Conservation (phyloP, 2,797 vertebrate genomes). For the Erithacus rubecula region DNA sequence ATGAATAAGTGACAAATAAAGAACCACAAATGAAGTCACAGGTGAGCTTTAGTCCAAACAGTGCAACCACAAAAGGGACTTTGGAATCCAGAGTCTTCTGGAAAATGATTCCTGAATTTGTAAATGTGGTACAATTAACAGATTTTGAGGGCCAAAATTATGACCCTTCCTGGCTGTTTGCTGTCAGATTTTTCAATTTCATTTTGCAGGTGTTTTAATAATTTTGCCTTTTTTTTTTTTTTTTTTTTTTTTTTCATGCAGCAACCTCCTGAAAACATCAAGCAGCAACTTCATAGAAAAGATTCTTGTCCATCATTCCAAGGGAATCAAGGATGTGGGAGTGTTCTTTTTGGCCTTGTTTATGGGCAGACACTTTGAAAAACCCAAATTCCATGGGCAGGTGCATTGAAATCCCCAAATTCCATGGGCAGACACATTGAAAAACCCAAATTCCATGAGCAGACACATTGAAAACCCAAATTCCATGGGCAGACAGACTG, state of each 20-base stretch:
- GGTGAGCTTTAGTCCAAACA: background rate
- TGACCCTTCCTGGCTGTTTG: background rate
- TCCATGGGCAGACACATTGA: accelerated
- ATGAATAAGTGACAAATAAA: background rate
- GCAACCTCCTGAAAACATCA: background rate
- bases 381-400: background rate
- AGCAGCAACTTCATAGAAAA: background rate
- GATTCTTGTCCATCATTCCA: too few relatives aligned
- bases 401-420: too few relatives aligned
- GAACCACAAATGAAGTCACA: background rate
- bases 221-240: background rate
- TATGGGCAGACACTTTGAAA: accelerated
- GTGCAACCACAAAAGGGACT: background rate
- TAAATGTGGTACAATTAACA: background rate
- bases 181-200: background rate
- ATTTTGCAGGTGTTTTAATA: background rate
- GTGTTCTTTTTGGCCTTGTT: accelerated
- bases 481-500: accelerated
- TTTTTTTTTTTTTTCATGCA: background rate
- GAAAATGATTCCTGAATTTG: background rate
- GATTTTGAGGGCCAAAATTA: background rate
- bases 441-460: background rate
- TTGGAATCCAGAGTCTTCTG: background rate
- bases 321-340: background rate
- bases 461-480: too few relatives aligned